phyloP scores from a whole-genome alignment of 2,113 vertebrate genomes.

The Oncorhynchus keta region DNA sequence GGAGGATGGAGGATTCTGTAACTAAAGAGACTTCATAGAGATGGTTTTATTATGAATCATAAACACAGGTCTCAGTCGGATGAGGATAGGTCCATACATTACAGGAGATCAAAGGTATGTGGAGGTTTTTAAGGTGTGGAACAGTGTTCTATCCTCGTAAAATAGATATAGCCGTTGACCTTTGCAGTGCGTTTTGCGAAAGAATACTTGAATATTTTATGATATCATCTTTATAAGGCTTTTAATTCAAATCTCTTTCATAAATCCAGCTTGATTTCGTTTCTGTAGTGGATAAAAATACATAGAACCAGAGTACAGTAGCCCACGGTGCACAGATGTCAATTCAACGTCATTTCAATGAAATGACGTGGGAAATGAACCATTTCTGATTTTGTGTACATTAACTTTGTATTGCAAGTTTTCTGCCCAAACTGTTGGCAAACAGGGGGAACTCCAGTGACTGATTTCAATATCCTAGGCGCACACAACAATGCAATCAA shows the following conservation, averaged over 20 bases:
- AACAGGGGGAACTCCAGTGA: too few relatives aligned
- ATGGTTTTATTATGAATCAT: slow-evolving; percentile 30
- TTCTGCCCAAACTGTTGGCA: too few relatives aligned
- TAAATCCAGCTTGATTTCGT: background rate
- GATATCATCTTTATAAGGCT: background rate
- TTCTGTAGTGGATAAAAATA: background rate
- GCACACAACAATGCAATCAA: background rate
- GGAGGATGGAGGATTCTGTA: background rate
- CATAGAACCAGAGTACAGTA: background rate
- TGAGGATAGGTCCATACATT: background rate
- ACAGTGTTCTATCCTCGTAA: background rate
- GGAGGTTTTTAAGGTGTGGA: background rate
- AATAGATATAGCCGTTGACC: background rate
- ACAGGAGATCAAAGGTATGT: background rate
- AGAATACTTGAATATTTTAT: background rate
- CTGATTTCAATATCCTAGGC: background rate
- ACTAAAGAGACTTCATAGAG: background rate
- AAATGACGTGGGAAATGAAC: background rate
- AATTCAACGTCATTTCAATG: background rate
- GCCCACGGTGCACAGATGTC: background rate
- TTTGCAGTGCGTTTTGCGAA: background rate
- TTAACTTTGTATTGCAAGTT: background rate
- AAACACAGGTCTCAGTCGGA: slow-evolving; percentile 6
- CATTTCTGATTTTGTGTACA: background rate
- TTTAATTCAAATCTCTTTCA: background rate